Base-by-base conservation (phyloP, 2,888 invertebrate species). In the Micoletzkya japonica region DNA sequence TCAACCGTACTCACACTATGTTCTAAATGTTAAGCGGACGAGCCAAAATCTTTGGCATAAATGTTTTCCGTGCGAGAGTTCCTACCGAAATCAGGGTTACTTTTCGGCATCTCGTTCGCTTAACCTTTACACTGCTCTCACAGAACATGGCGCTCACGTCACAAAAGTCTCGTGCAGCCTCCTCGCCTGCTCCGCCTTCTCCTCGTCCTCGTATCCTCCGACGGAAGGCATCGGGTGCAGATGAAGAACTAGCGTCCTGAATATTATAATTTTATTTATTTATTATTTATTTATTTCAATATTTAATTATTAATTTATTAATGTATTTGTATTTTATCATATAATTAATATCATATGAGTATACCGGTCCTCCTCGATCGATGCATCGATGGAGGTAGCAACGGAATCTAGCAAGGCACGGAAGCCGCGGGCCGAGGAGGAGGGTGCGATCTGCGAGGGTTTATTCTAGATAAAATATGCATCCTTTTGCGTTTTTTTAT, bases 181-280 rank as follows among this genome's bases (percentile, higher is more conserved):
- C 30, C 64, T 52, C 64, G 52, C 64, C 26, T 54, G 34, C 4
- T 26, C 36, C n/a, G 54, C 64, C 26, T 66, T 66, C 54, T 66
- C 64, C 20, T 66, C 64, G 54, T 57, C 68, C 39, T 58, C 68
- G n/a, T 57, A 58, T 17, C 44, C 57, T 10, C 10, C 20, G 30
- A 28, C 26, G 0, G 68, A 58, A 0, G 68, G 50, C 39, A 68
- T 57, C 32, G 68, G 68, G 49, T 68, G 68, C 44, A 68, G 58
- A 34, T 58, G 36, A 6, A 68, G 57, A 6, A 68, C 57, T 24
- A 58, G 39, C 14, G 68, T 68, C 32, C 68, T 57, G 34, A 24
- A n/a, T n/a, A n/a, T n/a, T n/a, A n/a, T n/a, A n/a, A n/a, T n/a
- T n/a, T n/a, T n/a, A n/a, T n/a, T n/a, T n/a, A n/a, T n/a, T n/a